Conservation (phyloP, 2,113 vertebrate species). For the Cryptoleucopteryx plumbea region DNA sequence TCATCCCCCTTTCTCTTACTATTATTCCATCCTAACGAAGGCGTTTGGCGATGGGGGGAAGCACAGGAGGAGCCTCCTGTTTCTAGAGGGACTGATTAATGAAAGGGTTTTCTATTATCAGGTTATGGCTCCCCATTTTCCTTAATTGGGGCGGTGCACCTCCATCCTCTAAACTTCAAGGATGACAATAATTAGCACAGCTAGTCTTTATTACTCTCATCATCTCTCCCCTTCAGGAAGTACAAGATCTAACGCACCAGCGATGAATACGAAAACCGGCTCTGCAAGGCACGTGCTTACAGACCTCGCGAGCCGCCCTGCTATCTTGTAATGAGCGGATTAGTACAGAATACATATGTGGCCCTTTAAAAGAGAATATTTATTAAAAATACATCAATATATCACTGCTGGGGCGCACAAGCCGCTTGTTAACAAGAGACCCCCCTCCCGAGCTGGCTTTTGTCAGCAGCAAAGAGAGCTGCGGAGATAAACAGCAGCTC, state of each 20-base stretch:
- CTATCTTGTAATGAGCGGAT: background rate
- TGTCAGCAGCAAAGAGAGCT: background rate
- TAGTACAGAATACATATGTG: background rate
- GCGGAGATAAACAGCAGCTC: background rate
- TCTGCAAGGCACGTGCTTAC: background rate
- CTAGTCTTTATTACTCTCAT: slow-evolving; percentile 31
- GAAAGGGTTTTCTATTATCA: background rate
- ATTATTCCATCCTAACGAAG: background rate
- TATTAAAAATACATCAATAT: slow-evolving; percentile 56
- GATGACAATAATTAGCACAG: slow-evolving; percentile 50
- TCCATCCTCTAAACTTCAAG: slow-evolving; percentile 49
- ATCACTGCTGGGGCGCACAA: background rate
- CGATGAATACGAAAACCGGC: background rate
- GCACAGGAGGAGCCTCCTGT: background rate
- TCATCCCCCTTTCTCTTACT: background rate
- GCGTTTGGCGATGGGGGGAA: fast-evolving
- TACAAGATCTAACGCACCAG: background rate
- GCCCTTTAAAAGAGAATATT: background rate
- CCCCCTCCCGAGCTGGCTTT: background rate
- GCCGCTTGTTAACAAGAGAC: background rate
- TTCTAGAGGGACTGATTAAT: background rate
- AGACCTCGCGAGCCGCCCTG: background rate
- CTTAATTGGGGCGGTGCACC: background rate
- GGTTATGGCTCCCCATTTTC: background rate
- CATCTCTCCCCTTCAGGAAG: slow-evolving; percentile 51